Percentiles rank a stretch among this genome's conserved stretches.
Evolutionary conservation across 2,797 vertebrate genomes (phyloP).

Genomic region (Pantherophis alleghaniensis): DNA sequence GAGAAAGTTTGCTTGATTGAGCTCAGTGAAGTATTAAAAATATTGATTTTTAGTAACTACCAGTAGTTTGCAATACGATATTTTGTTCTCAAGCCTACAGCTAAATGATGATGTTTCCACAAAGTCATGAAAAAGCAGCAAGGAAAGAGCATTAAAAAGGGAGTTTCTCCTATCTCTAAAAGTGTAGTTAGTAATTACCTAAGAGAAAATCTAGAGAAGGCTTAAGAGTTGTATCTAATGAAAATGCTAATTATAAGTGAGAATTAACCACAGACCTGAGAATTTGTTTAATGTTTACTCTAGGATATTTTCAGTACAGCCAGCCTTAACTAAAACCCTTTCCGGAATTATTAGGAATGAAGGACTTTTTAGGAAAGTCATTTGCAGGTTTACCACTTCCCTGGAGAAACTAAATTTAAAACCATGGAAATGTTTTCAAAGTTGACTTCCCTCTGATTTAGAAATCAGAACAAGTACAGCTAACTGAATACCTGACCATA

Average conservation of each 20-base stretch:
- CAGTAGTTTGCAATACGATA: slow-evolving; percentile 35
- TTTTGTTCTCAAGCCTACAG: slow-evolving; percentile 52
- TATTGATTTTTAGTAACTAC: slow-evolving; percentile 50
- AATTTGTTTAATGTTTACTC: slow-evolving; percentile 31
- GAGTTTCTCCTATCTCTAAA: slow-evolving; percentile 35
- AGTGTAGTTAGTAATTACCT: slow-evolving; percentile 48
- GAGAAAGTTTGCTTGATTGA: slow-evolving; percentile 6
- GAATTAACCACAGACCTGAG: slow-evolving; percentile 25
- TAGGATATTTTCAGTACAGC: slow-evolving; percentile 30
- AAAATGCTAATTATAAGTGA: slow-evolving; percentile 35
- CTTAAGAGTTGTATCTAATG: slow-evolving; percentile 33
- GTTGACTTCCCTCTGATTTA: not conserved
- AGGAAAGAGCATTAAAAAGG: slow-evolving; percentile 47
- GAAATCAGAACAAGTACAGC: not conserved
- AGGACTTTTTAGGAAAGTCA: not conserved
- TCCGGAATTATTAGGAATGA: not conserved
- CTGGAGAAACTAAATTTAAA: not conserved
- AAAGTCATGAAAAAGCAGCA: slow-evolving; percentile 50
- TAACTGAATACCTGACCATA: not conserved
- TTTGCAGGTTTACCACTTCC: not conserved
- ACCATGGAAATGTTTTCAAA: not conserved
- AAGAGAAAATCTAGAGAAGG: slow-evolving; percentile 42
- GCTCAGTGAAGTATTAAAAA: not conserved
- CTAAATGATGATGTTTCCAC: slow-evolving; percentile 44
- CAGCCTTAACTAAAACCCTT: slow-evolving; percentile 10